Evolutionary conservation across 2,113 vertebrate species (phyloP).

Genomic region (Plecturocebus donacophilus): DNA sequence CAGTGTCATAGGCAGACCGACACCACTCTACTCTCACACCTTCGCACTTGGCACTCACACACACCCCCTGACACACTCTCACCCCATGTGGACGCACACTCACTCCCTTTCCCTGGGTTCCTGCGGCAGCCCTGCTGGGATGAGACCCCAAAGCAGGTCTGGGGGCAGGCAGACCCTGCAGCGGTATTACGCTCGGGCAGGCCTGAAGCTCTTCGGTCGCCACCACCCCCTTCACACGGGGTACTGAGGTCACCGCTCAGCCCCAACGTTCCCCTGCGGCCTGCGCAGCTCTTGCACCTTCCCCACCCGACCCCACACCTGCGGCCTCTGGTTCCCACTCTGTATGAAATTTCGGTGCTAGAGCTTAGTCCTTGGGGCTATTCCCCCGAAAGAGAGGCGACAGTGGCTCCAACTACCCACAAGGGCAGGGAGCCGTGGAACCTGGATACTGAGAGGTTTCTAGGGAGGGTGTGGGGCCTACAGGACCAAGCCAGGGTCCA

Average conservation of each 20-base stretch:
- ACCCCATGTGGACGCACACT: not conserved
- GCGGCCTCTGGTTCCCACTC: not conserved
- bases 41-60: not conserved
- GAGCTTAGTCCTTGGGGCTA: not conserved
- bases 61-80: not conserved
- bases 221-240: fast-evolving
- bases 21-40: not conserved
- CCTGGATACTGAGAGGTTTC: not conserved
- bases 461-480: not conserved
- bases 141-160: slow-evolving; percentile 31
- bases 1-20: not conserved
- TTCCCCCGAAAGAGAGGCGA: not conserved
- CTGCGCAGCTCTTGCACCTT: not conserved
- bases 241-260: not conserved
- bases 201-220: not conserved
- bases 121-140: not conserved
- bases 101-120: not conserved
- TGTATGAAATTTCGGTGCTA: too few relatives aligned
- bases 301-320: not conserved
- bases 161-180: fast-evolving
- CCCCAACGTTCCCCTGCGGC: not conserved
- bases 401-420: not conserved
- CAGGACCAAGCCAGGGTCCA: not conserved
- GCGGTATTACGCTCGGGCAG: not conserved
- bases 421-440: not conserved